These are phyloP conservation scores for Synodontis membranacea DNA, from an alignment of 2,113 vertebrate genomes.

Conservation along the genomic window DNA sequence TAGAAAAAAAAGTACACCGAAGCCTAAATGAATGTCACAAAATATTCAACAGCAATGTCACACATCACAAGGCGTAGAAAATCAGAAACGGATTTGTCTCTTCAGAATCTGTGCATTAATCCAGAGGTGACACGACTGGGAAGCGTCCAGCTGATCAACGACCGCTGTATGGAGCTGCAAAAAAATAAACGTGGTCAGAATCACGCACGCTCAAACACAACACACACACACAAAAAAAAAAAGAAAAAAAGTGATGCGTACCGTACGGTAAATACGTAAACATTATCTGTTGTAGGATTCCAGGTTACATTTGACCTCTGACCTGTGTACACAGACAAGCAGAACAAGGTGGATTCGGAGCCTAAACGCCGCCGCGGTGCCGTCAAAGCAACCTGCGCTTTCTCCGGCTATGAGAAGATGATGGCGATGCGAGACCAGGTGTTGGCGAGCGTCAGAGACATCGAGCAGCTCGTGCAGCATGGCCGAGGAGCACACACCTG, in stretches of 20 bases:
- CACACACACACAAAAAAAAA: too few species aligned
- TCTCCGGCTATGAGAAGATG: slow-evolving; percentile 77
- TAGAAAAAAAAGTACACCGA: background rate
- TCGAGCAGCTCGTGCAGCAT: slow-evolving; percentile 85
- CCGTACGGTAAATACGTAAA: too few species aligned
- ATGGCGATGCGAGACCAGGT: slow-evolving; percentile 83
- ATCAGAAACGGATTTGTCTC: background rate
- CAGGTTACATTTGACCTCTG: background rate
- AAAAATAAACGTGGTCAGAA: slow-evolving; percentile 83
- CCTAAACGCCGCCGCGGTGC: slow-evolving; percentile 72
- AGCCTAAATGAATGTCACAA: background rate
- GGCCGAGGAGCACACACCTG: slow-evolving; percentile 81
- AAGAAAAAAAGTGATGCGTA: too few species aligned
- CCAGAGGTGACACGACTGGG: slow-evolving; percentile 82
- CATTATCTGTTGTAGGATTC: background rate
- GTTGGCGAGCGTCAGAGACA: slow-evolving; percentile 83
- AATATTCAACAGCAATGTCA: background rate
- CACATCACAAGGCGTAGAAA: background rate
- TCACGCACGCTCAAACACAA: background rate
- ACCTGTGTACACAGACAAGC: slow-evolving; percentile 60
- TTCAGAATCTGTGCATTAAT: slow-evolving; percentile 89
- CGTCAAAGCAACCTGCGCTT: slow-evolving; percentile 75
- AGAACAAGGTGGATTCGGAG: slow-evolving; percentile 66
- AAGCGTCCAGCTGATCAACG: slow-evolving; percentile 86
- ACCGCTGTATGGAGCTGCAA: slow-evolving; percentile 93